Evolutionary conservation across 2,113 vertebrate genomes (phyloP).

Genomic region (Balaeniceps rex): DNA sequence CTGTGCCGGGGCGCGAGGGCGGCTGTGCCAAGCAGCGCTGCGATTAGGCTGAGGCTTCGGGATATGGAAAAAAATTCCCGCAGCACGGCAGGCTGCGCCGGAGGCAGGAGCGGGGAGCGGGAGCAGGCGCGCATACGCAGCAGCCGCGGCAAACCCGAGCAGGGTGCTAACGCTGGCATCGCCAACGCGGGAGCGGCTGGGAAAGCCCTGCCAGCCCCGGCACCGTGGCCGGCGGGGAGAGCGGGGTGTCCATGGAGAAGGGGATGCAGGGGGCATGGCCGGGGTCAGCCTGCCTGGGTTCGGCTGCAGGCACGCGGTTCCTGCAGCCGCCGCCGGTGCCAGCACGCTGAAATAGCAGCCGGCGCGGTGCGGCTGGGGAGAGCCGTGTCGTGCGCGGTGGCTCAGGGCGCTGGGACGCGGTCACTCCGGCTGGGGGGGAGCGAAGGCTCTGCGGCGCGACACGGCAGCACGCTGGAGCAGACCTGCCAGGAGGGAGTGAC

Average conservation of each 20-base stretch:
- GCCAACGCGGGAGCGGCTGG: background rate
- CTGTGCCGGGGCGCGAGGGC: too few species aligned
- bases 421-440: background rate
- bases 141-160: background rate
- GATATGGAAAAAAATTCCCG: background rate
- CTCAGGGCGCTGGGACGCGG: fast-evolving
- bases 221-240: too few species aligned
- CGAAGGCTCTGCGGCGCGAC: background rate
- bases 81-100: fast-evolving
- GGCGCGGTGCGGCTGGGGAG: background rate
- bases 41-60: background rate
- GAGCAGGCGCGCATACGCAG: background rate
- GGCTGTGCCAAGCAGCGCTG: background rate
- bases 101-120: background rate
- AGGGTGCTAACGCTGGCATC: too few species aligned
- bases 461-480: background rate
- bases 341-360: background rate
- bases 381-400: background rate
- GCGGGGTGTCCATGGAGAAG: background rate
- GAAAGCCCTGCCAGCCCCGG: background rate
- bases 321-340: background rate
- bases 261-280: background rate
- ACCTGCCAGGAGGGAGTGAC: background rate
- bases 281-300: background rate
- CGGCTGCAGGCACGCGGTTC: background rate